A percentile compares a stretch with the other conserved stretches of the same genome.
Conservation (phyloP, 2,888 invertebrate species). For the Melanostoma mellinum region DNA sequence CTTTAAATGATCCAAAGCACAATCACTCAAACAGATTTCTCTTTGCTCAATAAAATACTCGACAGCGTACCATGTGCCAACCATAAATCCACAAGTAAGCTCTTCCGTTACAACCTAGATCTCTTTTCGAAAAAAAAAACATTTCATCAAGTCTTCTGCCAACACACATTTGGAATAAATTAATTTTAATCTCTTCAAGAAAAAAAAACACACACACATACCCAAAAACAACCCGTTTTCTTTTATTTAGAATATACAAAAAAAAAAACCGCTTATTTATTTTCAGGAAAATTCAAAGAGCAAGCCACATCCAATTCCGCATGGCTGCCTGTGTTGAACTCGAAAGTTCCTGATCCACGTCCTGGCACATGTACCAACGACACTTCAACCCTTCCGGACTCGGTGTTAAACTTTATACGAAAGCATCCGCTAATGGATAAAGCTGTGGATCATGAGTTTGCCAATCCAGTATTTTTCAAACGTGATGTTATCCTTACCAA, state of each 20-base stretch:
- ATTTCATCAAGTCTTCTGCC: constrained; percentile 31
- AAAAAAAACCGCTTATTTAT: constrained; percentile 35
- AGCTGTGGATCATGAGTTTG: constrained; percentile 95
- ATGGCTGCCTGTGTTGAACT: constrained; percentile 96
- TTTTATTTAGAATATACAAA: constrained; percentile 1
- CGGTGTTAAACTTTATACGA: constrained; percentile 97
- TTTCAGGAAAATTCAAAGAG: constrained; percentile 90
- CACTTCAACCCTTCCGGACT: constrained; percentile 94
- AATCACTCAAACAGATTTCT: too few species aligned
- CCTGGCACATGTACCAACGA: constrained; percentile 98
- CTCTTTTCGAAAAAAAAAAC: constrained; percentile 15
- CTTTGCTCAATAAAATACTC: too few species aligned
- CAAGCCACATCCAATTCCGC: constrained; percentile 96
- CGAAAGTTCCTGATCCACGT: constrained; percentile 94
- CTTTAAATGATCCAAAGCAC: too few species aligned
- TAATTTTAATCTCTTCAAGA: constrained; percentile 33
- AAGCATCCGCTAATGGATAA: constrained; percentile 99
- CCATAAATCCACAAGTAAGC: constrained; percentile 31
- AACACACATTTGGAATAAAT: constrained; percentile 58
- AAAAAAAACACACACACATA: constrained; percentile 9
- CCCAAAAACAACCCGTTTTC: neutral
- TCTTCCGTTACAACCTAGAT: constrained; percentile 18
- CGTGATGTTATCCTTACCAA: constrained; percentile 95
- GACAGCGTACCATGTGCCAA: neutral
- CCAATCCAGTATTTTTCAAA: constrained; percentile 96